A percentile compares a stretch with the other conserved stretches of the same genome.
These are phyloP conservation scores for Trididemnum miniatum DNA, from an alignment of 23 tunicate species.

Conservation along the genomic window DNA sequence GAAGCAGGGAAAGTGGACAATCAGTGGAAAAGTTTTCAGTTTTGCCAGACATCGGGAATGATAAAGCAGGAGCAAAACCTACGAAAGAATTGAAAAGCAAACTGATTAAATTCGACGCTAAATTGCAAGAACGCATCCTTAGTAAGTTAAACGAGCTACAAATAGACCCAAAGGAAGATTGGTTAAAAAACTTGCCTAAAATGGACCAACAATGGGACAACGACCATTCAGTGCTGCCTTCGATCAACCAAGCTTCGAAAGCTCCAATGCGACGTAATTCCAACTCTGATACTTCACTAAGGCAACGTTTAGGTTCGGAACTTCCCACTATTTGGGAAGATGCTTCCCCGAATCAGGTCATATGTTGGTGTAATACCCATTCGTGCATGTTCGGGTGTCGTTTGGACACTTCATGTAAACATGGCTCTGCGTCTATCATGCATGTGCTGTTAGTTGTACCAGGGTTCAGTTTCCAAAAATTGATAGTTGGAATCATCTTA, in stretches of 20 bases:
- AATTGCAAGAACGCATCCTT: neutral
- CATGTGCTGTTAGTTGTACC: no score
- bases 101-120: neutral
- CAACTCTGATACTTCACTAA: conserved; percentile 7
- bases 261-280: neutral
- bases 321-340: conserved; percentile 45
- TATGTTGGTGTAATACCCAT: no score
- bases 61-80: neutral
- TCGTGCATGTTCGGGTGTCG: no score
- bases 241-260: neutral
- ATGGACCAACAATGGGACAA: conserved; percentile 2
- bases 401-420: no score
- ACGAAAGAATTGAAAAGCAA: neutral
- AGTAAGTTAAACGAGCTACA: neutral
- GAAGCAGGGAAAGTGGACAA: neutral
- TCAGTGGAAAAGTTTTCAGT: neutral
- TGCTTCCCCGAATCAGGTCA: neutral
- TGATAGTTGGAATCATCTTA: no score
- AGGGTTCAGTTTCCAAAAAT: no score
- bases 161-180: neutral
- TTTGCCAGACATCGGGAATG: conserved; percentile 26
- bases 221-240: conserved; percentile 15
- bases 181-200: neutral
- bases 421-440: no score
- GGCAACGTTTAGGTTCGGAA: conserved; percentile 3